Evolutionary conservation across 2,888 invertebrate species (phyloP).

Genomic region (Harpalus rufipes): DNA sequence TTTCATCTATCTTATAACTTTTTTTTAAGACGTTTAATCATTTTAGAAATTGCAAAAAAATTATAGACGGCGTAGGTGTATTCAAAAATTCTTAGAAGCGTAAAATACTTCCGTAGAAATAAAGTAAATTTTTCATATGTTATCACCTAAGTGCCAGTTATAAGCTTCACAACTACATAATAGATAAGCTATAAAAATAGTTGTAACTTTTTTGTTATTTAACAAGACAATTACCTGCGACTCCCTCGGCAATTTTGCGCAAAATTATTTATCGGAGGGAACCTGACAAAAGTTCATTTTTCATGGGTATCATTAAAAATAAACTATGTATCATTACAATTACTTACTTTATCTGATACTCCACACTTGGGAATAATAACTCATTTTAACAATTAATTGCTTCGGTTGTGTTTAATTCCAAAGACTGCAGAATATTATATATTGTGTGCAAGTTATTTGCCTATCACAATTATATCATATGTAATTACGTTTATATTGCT

Average conservation of each 20-base stretch:
- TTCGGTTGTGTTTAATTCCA: conserved; percentile 22
- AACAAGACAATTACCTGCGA: conserved; percentile 28
- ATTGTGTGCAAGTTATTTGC: conserved; percentile 29
- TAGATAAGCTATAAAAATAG: conserved; percentile 27
- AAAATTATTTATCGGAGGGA: conserved; percentile 39
- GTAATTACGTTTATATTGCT: conserved; percentile 5
- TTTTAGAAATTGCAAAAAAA: conserved; percentile 28
- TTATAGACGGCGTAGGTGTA: not conserved
- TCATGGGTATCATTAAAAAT: conserved; percentile 39
- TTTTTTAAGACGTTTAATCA: conserved; percentile 15
- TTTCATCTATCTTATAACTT: not conserved
- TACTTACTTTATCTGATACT: conserved; percentile 49
- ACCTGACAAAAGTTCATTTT: conserved; percentile 44
- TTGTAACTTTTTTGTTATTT: conserved; percentile 27
- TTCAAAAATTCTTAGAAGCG: conserved; percentile 13
- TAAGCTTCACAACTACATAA: conserved; percentile 13
- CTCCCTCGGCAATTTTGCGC: conserved; percentile 44
- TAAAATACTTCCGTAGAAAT: not conserved
- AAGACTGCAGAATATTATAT: conserved; percentile 30
- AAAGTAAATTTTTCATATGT: not conserved
- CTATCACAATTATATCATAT: conserved; percentile 23
- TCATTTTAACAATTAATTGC: conserved; percentile 44
- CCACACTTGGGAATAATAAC: conserved; percentile 41
- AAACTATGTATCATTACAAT: conserved; percentile 43
- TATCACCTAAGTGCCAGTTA: conserved; percentile 27